These are phyloP conservation scores for Mustela nigripes DNA, from an alignment of 2,113 vertebrate genomes.

Conservation along the genomic window DNA sequence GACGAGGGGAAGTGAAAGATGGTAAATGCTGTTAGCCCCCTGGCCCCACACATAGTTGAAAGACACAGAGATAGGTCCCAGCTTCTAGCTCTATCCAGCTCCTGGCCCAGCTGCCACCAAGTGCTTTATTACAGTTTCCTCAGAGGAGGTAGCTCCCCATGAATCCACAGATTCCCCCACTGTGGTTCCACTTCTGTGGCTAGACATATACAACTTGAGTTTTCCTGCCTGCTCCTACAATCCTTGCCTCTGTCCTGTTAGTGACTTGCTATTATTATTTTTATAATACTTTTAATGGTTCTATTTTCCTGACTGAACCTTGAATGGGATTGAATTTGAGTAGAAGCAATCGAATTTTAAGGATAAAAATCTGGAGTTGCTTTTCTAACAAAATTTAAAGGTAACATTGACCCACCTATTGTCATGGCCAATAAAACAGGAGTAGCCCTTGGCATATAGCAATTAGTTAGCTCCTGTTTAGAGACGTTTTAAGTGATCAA, in stretches of 20 bases:
- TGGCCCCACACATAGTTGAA: not conserved
- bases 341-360: not conserved
- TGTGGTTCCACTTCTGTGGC: not conserved
- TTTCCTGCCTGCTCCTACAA: not conserved
- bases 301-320: not conserved
- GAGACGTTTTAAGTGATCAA: not conserved
- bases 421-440: not conserved
- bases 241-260: not conserved
- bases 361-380: not conserved
- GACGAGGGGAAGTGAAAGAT: not conserved
- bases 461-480: not conserved
- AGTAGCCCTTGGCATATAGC: not conserved
- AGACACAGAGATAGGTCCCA: not conserved
- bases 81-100: not conserved
- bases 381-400: not conserved
- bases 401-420: not conserved
- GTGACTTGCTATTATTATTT: not conserved
- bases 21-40: not conserved
- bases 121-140: not conserved
- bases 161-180: not conserved
- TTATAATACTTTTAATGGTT: not conserved
- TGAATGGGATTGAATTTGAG: not conserved
- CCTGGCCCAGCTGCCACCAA: not conserved
- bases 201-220: not conserved
- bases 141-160: not conserved